Conservation (phyloP, 2,888 invertebrate species). For the Xestobium rufovillosum region DNA sequence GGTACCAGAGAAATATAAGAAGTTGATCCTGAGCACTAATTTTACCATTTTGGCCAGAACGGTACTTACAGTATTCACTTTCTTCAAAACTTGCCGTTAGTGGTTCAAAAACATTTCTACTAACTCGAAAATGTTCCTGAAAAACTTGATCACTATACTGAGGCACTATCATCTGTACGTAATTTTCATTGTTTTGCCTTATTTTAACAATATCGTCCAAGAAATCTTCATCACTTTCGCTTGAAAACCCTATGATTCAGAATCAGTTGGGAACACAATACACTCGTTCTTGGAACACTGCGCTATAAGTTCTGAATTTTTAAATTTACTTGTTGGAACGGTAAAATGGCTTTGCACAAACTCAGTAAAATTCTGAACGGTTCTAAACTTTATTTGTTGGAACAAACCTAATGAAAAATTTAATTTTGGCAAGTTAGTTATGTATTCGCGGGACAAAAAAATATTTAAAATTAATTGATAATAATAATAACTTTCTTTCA, state of each 20-base stretch:
- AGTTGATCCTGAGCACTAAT: constrained; percentile 5
- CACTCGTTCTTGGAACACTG: neutral
- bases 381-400: constrained; percentile 1
- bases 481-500: no score
- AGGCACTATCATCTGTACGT: constrained; percentile 10
- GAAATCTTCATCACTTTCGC: neutral
- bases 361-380: neutral
- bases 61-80: constrained; percentile 13
- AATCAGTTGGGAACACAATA: neutral
- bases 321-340: constrained; percentile 1
- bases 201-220: no score
- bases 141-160: constrained; percentile 11
- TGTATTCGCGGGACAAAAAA: no score
- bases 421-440: no score
- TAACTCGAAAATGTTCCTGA: constrained; percentile 14
- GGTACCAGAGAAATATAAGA: constrained; percentile 20
- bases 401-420: no score
- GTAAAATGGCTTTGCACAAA: neutral
- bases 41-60: constrained; percentile 8
- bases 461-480: no score
- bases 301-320: neutral
- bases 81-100: constrained; percentile 13
- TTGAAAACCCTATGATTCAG: neutral
- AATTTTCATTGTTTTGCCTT: constrained; percentile 11
- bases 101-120: constrained; percentile 8